Base-by-base conservation (phyloP, 1,140 invertebrate genomes). In the Mercenaria mercenaria region DNA sequence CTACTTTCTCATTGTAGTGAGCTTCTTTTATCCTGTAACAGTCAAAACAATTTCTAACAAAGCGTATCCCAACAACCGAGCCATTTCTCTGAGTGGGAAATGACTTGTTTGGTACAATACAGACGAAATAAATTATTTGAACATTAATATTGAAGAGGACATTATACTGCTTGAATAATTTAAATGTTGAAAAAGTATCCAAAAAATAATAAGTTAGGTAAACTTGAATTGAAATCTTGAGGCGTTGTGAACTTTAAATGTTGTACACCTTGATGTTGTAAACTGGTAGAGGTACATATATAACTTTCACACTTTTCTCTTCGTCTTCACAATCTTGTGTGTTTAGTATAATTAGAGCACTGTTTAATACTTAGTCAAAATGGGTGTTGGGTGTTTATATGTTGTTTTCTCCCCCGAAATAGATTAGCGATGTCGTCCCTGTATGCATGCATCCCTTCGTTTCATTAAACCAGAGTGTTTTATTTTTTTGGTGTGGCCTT, bases 1-100 rank as follows among this genome's bases (percentile, higher is more conserved):
- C 61, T 69, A 88, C 76, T 47, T 56, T 13, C 86, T 88, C 61
- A 29, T 88, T 88, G 26, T 50, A 50, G 77, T 50, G 47, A 88
- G 61, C 86, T 79, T 80, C 79, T 81, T 41, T 56, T 26, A 47
- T 26, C 11, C 32, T 77, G 74, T 41, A 15, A 39, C 18, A 47
- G 18, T 20, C 52, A 3, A 56, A 23, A 56, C 2, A 56, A 4
- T 56, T 56, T 20, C 52, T 56, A 72, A 41, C 64, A 67, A 56
- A 56, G 2, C n/a, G 3, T 56, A 67, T 67, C 29, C 61, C n/a
- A 1, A 11, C 32, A 32, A 32, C 11, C n/a, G 26, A 13, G 56
- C 56, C 56, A 13, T 67, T 67, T 67, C 61, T 67, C 34, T 67
- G 52, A 11, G 52, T 23, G 10, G 23, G 52, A 59, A 59, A 20